These are phyloP conservation scores for Halcyon senegalensis DNA, from an alignment of 2,113 vertebrate genomes.

Conservation along the genomic window DNA sequence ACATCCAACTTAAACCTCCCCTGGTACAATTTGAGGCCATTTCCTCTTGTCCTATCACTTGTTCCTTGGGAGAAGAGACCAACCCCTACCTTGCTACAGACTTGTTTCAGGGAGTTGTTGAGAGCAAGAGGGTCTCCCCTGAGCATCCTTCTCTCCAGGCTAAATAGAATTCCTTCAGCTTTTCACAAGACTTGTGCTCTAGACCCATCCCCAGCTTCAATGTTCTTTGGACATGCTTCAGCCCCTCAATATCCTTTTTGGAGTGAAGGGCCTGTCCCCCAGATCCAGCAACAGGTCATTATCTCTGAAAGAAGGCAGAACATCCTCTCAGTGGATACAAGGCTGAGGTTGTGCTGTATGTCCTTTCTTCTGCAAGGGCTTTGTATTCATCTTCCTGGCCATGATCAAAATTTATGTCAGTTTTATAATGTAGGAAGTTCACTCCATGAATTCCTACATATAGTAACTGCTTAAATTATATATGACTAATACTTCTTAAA, in stretches of 20 bases:
- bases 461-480: not conserved
- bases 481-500: not conserved
- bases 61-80: too few relatives aligned
- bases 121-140: not conserved
- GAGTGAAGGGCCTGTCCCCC: not conserved
- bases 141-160: not conserved
- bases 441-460: not conserved
- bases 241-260: not conserved
- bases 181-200: not conserved
- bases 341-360: not conserved
- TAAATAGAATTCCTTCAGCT: not conserved
- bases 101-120: too few relatives aligned
- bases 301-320: not conserved
- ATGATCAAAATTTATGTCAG: not conserved
- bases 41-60: too few relatives aligned
- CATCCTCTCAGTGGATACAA: not conserved
- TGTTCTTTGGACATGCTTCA: not conserved
- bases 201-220: not conserved
- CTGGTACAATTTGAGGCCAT: too few relatives aligned
- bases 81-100: too few relatives aligned
- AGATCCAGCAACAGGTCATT: not conserved
- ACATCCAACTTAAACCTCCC: too few relatives aligned
- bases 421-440: not conserved
- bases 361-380: not conserved
- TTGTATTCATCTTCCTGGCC: not conserved